Evolutionary conservation across 2,113 vertebrate species (phyloP), one percentile per base, ranked within the genome.

Genomic region (Trematocara marginatum): DNA sequence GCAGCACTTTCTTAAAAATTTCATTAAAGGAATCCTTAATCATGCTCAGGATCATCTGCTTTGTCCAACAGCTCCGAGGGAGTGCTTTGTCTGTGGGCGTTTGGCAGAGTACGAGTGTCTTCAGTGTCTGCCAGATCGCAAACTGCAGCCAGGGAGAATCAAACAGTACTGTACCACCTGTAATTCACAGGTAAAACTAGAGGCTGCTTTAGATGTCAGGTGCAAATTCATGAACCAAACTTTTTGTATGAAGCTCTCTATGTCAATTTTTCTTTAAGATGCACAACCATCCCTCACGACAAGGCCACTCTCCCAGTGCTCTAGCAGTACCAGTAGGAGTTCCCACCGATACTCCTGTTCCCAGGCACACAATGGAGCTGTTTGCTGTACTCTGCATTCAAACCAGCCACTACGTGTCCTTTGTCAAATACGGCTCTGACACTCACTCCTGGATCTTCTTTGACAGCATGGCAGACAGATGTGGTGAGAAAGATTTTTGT

Each of bases 351-450:
- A 3, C 15, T 29, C 88, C 94, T 18, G 52, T 90, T 6, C 42
- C 90, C 47, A 90, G 89, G 6, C 92, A 91, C 69, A 94, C 4
- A 3, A 88, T 97, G 94, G 89, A 97, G 88, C 92, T 97, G 57
- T 96, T 96, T 86, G 97, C 95, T 4, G 96, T 97, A 26, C 95
- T 97, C 40, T 97, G 96, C 89, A 97, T 97, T 89, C 91, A 96
- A 15, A 97, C 96, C 85, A 97, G 96, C 83, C 97, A 97, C 90
- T 97, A 97, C 8, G 96, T 97, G 79, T 96, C 96, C 47, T 97
- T 97, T 79, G 95, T 97, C 15, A 97, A 96, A 90, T 97, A 94
- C 1, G 94, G 96, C 35, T 61, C 94, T 3, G 89, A 92, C 15
- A 81, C 92, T 29, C 84, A 86, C 23, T 96, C 97, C 35, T 97